A percentile compares a stretch with the other conserved stretches of the same genome.
Conservation (phyloP, 2,797 vertebrate species). For the Acrocephalus scirpaceus region DNA sequence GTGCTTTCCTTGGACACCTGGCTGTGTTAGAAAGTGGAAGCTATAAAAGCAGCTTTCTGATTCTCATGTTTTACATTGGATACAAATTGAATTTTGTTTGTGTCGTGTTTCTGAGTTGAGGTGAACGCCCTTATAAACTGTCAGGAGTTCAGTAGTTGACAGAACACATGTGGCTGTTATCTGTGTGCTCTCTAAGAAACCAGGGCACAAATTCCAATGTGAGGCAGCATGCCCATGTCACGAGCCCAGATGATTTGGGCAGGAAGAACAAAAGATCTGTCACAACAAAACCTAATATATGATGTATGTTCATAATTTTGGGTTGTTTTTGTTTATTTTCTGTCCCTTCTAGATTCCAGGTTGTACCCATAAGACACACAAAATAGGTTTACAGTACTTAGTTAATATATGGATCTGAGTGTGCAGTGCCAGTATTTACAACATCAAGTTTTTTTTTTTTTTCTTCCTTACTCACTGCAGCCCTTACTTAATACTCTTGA, state of each 20-base stretch:
- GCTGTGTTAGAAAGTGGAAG: not conserved
- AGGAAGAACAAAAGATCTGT: not conserved
- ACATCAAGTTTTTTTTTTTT: not conserved
- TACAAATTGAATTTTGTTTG: not conserved
- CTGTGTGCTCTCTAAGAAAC: not conserved
- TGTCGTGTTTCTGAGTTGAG: not conserved
- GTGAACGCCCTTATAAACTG: not conserved
- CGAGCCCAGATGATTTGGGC: not conserved
- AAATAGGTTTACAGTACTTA: not conserved
- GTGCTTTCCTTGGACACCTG: not conserved
- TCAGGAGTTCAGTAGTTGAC: not conserved
- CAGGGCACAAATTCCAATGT: not conserved
- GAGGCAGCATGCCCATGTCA: not conserved
- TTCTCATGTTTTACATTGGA: not conserved
- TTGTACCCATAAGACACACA: not conserved
- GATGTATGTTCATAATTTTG: not conserved
- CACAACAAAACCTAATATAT: not conserved
- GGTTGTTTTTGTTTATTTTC: not conserved
- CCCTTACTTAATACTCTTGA: not conserved
- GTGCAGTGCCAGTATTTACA: not conserved
- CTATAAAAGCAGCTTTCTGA: not conserved
- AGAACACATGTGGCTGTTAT: not conserved
- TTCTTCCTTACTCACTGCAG: fast-evolving
- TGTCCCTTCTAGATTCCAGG: not conserved
- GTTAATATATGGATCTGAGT: not conserved